Evolutionary conservation across 1,140 invertebrate species (phyloP).

Genomic region (Gryon sp.): DNA sequence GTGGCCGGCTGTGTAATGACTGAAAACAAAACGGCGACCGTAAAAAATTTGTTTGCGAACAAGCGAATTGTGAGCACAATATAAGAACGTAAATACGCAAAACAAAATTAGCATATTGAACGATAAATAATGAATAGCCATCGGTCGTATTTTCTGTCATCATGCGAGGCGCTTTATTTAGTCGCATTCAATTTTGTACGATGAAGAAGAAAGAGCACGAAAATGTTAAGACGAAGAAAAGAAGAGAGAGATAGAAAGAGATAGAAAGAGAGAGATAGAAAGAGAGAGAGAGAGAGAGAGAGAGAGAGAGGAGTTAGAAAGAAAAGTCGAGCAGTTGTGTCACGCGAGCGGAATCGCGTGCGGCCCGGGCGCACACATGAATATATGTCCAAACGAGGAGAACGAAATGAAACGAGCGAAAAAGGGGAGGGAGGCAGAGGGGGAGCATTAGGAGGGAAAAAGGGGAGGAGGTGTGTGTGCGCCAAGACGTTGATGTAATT

Average conservation of each 20-base stretch:
- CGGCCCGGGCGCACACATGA: constrained; percentile 28
- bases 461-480: constrained; percentile 19
- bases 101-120: constrained; percentile 58
- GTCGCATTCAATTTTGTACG: constrained; percentile 48
- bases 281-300: too few relatives aligned
- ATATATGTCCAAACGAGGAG: constrained; percentile 9
- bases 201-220: constrained; percentile 18
- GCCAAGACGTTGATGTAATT: constrained; percentile 58
- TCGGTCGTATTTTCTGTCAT: constrained; percentile 56
- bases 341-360: constrained; percentile 63
- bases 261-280: constrained; percentile 19
- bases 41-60: constrained; percentile 2
- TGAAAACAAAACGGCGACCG: constrained; percentile 12
- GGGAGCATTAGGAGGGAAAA: constrained; percentile 11
- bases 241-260: constrained; percentile 12
- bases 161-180: constrained; percentile 46
- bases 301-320: constrained; percentile 8
- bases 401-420: constrained; percentile 52
- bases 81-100: constrained; percentile 41
- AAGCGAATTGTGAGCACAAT: constrained; percentile 14
- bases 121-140: constrained; percentile 59
- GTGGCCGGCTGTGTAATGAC: constrained; percentile 8
- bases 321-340: constrained; percentile 63
- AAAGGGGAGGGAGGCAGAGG: not conserved
- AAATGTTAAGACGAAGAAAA: constrained; percentile 1